A percentile compares a stretch with the other conserved stretches of the same genome.
phyloP scores from a whole-genome alignment of 2,113 vertebrate genomes.

The Platichthys flesus region DNA sequence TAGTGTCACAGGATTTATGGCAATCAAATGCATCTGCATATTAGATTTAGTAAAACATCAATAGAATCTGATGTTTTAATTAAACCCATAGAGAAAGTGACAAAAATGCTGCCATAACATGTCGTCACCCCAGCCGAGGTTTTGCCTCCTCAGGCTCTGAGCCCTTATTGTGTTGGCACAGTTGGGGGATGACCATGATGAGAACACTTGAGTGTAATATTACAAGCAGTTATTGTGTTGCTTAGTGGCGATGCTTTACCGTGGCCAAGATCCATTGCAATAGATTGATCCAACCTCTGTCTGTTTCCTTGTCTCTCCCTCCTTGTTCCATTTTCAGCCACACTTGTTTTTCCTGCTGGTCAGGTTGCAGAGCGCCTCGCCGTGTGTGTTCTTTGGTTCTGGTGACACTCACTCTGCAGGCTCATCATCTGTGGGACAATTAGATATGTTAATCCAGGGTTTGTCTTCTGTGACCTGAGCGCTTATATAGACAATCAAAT shows the following conservation, averaged over 20 bases:
- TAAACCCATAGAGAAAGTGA: not conserved
- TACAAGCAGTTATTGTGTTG: not conserved
- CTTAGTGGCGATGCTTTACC: not conserved
- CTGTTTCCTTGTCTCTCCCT: slow-evolving; percentile 1
- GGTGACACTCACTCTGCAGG: not conserved
- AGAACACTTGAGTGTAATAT: not conserved
- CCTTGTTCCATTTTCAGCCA: slow-evolving; percentile 7
- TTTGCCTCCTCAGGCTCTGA: not conserved
- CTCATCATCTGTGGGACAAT: slow-evolving; percentile 7
- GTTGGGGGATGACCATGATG: not conserved
- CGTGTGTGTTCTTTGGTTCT: slow-evolving; percentile 1
- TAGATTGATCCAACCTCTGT: not conserved
- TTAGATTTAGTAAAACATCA: too few relatives aligned
- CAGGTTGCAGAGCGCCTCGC: slow-evolving; percentile 29
- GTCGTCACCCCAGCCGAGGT: not conserved
- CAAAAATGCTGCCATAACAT: not conserved
- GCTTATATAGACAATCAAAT: not conserved
- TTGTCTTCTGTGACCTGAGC: not conserved
- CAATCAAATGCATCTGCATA: too few relatives aligned
- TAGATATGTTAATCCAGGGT: not conserved
- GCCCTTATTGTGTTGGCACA: not conserved
- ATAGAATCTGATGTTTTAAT: too few relatives aligned
- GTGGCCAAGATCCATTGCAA: slow-evolving; percentile 11
- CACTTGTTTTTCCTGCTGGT: slow-evolving; percentile 59
- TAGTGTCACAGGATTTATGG: too few relatives aligned